Conservation (phyloP, 2,888 invertebrate genomes). For the Drosophila sordidula region DNA sequence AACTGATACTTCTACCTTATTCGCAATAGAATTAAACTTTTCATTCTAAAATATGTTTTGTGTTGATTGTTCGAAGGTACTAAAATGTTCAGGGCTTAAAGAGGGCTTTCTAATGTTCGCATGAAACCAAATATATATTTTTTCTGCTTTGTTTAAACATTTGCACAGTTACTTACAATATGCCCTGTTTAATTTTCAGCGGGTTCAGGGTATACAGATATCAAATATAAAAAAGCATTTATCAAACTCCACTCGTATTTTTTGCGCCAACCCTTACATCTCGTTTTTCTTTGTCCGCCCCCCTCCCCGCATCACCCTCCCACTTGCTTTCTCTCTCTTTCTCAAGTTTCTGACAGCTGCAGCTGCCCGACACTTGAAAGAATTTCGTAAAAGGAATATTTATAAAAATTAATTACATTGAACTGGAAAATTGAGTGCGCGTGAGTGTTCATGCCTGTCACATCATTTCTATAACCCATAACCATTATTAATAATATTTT, state of each 20-base stretch:
- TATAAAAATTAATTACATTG: slow-evolving; percentile 39
- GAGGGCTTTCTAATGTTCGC: no score
- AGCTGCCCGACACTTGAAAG: slow-evolving; percentile 63
- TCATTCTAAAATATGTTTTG: no score
- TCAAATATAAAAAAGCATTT: slow-evolving; percentile 46
- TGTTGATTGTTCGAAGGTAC: no score
- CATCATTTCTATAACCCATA: slow-evolving; percentile 8
- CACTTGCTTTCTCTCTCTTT: background rate
- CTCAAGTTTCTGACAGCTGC: slow-evolving; percentile 43
- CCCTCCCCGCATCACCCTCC: background rate
- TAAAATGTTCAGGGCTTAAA: no score
- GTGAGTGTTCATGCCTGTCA: slow-evolving; percentile 9
- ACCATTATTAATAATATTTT: slow-evolving; percentile 54
- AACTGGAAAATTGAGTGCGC: slow-evolving; percentile 10
- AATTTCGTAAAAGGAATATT: slow-evolving; percentile 31
- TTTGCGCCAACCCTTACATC: slow-evolving; percentile 5
- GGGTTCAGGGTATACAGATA: background rate
- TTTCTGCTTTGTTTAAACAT: no score
- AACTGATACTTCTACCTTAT: no score
- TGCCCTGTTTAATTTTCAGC: background rate
- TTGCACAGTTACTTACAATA: background rate
- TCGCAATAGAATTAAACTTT: no score
- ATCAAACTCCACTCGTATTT: slow-evolving; percentile 57
- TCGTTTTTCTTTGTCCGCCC: background rate
- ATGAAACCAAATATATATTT: no score